Conservation (phyloP, 2,888 invertebrate species). For the Macropis europaea region DNA sequence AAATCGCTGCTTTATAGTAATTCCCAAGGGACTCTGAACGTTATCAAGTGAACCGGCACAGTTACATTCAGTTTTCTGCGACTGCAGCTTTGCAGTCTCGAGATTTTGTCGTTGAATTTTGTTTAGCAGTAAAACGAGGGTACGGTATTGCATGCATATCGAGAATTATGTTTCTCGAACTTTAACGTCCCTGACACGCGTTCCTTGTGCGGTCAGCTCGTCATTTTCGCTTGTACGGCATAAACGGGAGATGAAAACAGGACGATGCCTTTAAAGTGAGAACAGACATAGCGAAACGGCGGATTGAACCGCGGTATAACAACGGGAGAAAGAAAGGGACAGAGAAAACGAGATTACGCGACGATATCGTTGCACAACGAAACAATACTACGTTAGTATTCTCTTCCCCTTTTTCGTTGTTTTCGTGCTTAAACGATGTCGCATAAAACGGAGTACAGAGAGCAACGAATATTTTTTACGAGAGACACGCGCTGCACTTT, state of each 20-base stretch:
- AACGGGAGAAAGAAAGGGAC: not conserved
- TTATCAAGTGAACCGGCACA: too few relatives aligned
- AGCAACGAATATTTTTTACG: too few relatives aligned
- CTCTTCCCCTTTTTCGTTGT: not conserved
- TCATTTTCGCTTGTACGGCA: not conserved
- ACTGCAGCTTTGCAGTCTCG: too few relatives aligned
- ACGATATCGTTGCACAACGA: not conserved
- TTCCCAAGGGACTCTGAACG: too few relatives aligned
- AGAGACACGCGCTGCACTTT: not conserved
- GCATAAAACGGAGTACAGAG: not conserved
- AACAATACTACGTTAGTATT: not conserved
- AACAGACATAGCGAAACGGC: not conserved
- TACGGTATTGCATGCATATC: too few relatives aligned
- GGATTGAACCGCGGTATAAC: conserved; percentile 2
- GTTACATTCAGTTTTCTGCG: too few relatives aligned
- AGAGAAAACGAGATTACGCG: not conserved
- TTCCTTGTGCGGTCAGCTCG: not conserved
- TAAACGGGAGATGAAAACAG: not conserved
- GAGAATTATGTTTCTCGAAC: not conserved
- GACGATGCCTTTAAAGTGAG: conserved; percentile 6
- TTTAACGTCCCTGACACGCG: not conserved
- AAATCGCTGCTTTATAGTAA: too few relatives aligned
- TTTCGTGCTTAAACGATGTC: not conserved
- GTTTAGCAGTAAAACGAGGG: too few relatives aligned
- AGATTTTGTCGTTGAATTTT: too few relatives aligned